Evolutionary conservation across 2,797 vertebrate genomes (phyloP), one percentile per base, ranked within the genome.

Genomic region (Rhincodon typus): DNA sequence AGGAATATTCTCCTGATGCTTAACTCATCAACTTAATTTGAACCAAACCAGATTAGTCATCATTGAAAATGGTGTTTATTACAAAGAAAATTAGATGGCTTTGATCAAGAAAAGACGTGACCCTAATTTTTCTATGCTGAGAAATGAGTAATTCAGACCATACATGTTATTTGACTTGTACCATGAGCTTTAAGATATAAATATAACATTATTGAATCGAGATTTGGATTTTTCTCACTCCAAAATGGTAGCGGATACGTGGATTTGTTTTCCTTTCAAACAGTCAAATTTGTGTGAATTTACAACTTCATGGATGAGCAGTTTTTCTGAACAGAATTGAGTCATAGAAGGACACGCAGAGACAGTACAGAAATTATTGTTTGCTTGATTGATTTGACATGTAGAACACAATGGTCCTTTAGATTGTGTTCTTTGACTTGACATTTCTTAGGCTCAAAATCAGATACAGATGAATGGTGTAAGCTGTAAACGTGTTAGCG

Each of bases 341-440:
- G n/a, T 4, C 57, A 62, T 10, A 66, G 66, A 91, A 91, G 88
- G 19, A 19, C 17, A 84, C 38, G 8, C 30, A 93, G 34, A 67
- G 90, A 93, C 25, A n/a, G n/a, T 38, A 23, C 3, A 93, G 19
- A 23, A 93, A 93, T 12, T 67, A 93, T 42, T 93, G 38, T 93
- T 69, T 93, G 90, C 19, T 67, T 93, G 90, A 93, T 93, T 93
- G n/a, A 93, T 93, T 93, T 93, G 38, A 93, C 42, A 21, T 42
- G 90, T 93, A 5, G 90, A 93, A 93, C 66, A 93, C 38, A n/a
- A 69, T 93, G 66, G 62, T 93, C 62, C 62, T 93, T 93, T 19
- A 93, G 90, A 38, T 38, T 69, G 42, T 46, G 42, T 46, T 46
- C 42, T 46, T 50, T 50, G 46, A 50, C 46, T 50, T 50, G 46